phyloP scores from a whole-genome alignment of 2,797 vertebrate species.

The Melanitta fusca region DNA sequence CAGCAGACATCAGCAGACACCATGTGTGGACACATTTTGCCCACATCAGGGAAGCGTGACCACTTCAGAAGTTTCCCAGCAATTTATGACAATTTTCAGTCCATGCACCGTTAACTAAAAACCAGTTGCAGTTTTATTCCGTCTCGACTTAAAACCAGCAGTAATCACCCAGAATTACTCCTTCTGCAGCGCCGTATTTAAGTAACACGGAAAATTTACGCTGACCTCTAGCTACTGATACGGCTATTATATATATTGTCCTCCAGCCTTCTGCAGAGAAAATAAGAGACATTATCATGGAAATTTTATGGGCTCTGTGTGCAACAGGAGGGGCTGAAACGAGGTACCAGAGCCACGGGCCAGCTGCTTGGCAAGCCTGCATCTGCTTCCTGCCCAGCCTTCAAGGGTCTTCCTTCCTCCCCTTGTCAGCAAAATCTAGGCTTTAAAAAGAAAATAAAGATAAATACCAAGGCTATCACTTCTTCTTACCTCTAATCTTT shows the following conservation, averaged over 20 bases:
- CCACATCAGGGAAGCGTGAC: neutral
- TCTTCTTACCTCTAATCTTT: neutral
- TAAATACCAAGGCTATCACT: neutral
- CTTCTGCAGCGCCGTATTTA: neutral
- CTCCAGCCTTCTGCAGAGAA: conserved; percentile 8
- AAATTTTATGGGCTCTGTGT: neutral
- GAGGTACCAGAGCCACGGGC: neutral
- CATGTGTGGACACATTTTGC: neutral
- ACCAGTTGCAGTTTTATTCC: neutral
- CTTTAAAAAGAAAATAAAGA: neutral
- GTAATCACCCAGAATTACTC: neutral
- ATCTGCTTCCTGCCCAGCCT: neutral
- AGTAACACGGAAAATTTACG: neutral
- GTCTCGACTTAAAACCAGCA: neutral
- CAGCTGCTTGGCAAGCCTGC: neutral
- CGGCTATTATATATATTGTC: neutral
- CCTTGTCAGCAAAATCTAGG: neutral
- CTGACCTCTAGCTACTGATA: conserved; percentile 28
- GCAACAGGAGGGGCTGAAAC: neutral
- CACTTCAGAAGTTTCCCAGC: neutral
- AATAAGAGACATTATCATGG: neutral
- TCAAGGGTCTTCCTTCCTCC: neutral
- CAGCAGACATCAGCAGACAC: neutral
- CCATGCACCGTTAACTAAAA: neutral
- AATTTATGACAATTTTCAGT: neutral